These are phyloP conservation scores for Illadopsis cleaveri DNA, from an alignment of 2,113 vertebrate genomes.

Conservation along the genomic window DNA sequence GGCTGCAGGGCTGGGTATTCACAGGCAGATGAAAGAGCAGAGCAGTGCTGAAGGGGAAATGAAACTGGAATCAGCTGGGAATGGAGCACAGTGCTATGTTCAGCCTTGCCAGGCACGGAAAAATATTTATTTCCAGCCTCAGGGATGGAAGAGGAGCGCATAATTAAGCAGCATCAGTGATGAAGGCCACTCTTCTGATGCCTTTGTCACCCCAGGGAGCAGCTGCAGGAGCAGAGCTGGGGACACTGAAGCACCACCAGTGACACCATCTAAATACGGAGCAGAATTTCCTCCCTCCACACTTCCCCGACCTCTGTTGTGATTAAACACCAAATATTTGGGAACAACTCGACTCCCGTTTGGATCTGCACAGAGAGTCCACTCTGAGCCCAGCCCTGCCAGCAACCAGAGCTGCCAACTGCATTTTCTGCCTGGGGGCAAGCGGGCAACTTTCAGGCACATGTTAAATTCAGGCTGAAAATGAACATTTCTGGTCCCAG, in stretches of 20 bases:
- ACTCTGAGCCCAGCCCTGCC: not conserved
- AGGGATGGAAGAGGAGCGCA: not conserved
- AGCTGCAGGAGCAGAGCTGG: not conserved
- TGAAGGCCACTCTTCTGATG: not conserved
- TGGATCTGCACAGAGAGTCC: not conserved
- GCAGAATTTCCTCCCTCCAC: not conserved
- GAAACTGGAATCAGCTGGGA: constrained; percentile 19
- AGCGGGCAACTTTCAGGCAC: not conserved
- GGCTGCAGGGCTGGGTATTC: not conserved
- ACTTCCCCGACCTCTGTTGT: not conserved
- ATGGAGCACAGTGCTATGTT: constrained; percentile 23
- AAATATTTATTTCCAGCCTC: constrained; percentile 53
- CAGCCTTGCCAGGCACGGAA: constrained; percentile 48
- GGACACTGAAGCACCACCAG: not conserved
- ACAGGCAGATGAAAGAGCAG: constrained; percentile 1
- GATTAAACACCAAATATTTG: not conserved
- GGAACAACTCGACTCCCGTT: not conserved
- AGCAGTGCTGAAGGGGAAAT: constrained; percentile 30
- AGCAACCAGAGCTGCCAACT: not conserved
- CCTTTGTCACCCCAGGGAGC: not conserved
- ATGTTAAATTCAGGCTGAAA: not conserved
- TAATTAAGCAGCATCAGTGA: constrained; percentile 22
- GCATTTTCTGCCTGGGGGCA: not conserved
- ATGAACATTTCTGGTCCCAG: not conserved
- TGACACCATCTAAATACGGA: rapidly evolving